A percentile compares a stretch with the other conserved stretches of the same genome.
These are phyloP conservation scores for Bhutanitis thaidina DNA, from an alignment of 2,888 invertebrate genomes.

Conservation along the genomic window DNA sequence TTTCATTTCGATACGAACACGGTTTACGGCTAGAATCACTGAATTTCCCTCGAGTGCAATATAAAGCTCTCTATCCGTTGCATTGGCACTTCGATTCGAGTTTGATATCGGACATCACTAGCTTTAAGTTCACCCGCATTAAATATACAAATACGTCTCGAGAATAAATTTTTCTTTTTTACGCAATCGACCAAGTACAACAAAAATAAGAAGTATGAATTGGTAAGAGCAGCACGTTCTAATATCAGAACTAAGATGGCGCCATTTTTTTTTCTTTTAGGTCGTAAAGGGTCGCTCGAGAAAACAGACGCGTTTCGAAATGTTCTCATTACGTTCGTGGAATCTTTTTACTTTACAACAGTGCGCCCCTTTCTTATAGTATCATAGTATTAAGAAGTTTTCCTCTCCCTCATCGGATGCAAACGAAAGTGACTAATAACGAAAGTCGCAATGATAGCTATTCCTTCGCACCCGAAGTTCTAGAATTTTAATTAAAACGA, in stretches of 20 bases:
- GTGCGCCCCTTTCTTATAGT: slow-evolving; percentile 53
- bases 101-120: slow-evolving; percentile 45
- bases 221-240: background rate
- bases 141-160: background rate
- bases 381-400: slow-evolving; percentile 56
- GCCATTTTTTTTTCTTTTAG: slow-evolving; percentile 13
- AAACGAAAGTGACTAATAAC: slow-evolving; percentile 65
- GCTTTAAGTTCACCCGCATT: background rate
- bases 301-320: slow-evolving; percentile 53
- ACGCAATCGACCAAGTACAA: background rate
- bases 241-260: background rate
- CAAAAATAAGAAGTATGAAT: background rate
- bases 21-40: slow-evolving; percentile 58
- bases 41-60: slow-evolving; percentile 72
- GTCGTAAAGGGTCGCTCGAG: slow-evolving; percentile 38
- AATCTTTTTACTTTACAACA: slow-evolving; percentile 59
- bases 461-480: slow-evolving; percentile 43
- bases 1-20: slow-evolving; percentile 37
- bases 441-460: slow-evolving; percentile 60
- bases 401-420: slow-evolving; percentile 48
- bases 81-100: slow-evolving; percentile 52
- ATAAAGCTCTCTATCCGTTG: slow-evolving; percentile 56
- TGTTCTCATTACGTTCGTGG: slow-evolving; percentile 65
- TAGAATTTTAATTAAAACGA: slow-evolving; percentile 54
- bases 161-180: background rate